Percentiles rank a stretch among this genome's conserved stretches.
Conservation (phyloP, 2,113 vertebrate genomes). For the Sitta europaea region DNA sequence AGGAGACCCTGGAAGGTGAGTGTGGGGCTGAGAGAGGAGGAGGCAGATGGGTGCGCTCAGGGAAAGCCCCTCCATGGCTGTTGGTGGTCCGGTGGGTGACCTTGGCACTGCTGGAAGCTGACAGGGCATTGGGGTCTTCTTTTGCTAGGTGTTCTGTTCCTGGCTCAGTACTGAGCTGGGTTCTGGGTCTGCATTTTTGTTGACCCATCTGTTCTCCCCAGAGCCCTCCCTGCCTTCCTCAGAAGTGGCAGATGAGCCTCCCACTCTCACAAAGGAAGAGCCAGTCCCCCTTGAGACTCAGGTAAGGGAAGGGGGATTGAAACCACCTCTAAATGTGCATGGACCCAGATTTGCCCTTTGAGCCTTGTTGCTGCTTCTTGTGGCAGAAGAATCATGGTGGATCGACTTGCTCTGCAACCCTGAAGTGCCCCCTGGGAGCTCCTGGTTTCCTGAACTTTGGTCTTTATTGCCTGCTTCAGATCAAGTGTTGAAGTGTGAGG, state of each 20-base stretch:
- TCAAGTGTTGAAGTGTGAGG: not conserved
- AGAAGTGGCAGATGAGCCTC: constrained; percentile 94
- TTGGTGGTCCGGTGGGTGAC: accelerated
- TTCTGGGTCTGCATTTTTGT: not conserved
- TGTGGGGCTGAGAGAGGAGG: not conserved
- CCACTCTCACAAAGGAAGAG: constrained; percentile 95
- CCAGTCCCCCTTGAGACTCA: constrained; percentile 79
- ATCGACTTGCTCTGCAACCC: not conserved
- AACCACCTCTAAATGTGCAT: accelerated
- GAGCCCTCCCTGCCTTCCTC: constrained; percentile 86
- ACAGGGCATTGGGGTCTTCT: not conserved
- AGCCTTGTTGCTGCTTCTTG: not conserved
- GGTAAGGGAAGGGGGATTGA: constrained; percentile 60
- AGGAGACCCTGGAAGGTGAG: constrained; percentile 91
- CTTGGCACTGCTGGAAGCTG: not conserved
- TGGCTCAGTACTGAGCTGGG: not conserved
- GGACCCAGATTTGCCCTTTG: not conserved
- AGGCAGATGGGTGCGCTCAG: not conserved
- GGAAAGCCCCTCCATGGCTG: not conserved
- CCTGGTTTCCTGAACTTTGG: not conserved
- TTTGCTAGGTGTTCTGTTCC: not conserved
- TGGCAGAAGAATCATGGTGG: not conserved
- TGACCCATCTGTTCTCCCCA: constrained; percentile 46
- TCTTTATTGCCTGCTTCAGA: not conserved
- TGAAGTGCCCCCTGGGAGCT: not conserved